Percentiles rank a stretch among this genome's conserved stretches.
phyloP scores from a whole-genome alignment of 2,797 vertebrate species.

The Microctenopoma steveboyesi region DNA sequence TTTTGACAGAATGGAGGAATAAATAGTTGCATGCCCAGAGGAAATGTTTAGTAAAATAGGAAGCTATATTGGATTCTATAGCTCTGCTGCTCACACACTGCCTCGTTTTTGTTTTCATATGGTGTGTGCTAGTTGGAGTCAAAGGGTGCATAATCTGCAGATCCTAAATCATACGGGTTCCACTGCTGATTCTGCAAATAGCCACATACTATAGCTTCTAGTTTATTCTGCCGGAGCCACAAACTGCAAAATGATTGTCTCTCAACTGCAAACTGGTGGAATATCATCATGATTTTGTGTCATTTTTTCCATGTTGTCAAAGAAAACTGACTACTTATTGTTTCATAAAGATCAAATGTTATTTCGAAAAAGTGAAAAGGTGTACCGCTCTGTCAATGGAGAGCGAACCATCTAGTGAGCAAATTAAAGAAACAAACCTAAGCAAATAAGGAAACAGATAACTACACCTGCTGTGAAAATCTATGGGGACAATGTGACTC shows the following conservation, averaged over 20 bases:
- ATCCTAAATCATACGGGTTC: background rate
- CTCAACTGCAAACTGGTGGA: background rate
- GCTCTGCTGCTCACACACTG: conserved; percentile 23
- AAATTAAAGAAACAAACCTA: background rate
- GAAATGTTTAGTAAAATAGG: conserved; percentile 51
- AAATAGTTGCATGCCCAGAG: conserved; percentile 54
- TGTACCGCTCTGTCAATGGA: background rate
- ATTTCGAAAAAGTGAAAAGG: background rate
- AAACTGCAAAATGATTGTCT: background rate
- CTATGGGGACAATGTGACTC: background rate
- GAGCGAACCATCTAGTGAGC: background rate
- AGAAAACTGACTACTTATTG: background rate
- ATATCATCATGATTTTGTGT: too few relatives aligned
- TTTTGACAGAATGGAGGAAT: conserved; percentile 52
- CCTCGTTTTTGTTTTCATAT: conserved; percentile 33
- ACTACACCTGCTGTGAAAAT: background rate
- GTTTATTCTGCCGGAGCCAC: background rate
- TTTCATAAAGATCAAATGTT: background rate
- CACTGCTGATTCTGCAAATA: background rate
- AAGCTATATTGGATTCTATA: conserved; percentile 35
- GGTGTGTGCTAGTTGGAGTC: conserved; percentile 8
- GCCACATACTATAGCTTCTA: background rate
- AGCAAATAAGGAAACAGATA: background rate
- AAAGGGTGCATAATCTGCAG: conserved; percentile 6
- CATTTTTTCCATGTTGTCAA: background rate